These are phyloP conservation scores for Cephus rjabovi DNA, from an alignment of 2,888 invertebrate genomes.

Conservation along the genomic window DNA sequence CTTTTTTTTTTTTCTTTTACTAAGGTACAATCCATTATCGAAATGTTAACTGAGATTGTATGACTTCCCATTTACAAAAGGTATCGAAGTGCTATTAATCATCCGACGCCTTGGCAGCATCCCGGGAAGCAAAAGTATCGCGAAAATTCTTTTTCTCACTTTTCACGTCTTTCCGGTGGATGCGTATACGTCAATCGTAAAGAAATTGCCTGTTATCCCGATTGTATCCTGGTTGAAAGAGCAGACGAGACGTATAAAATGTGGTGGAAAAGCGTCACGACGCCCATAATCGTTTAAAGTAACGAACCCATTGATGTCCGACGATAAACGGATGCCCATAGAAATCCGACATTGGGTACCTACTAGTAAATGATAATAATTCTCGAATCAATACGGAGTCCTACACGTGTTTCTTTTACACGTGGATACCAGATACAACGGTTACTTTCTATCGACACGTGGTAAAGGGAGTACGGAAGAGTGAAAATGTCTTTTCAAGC, in stretches of 20 bases:
- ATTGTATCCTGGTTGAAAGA: background rate
- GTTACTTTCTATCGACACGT: background rate
- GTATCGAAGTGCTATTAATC: background rate
- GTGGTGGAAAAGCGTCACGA: background rate
- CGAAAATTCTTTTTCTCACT: no score
- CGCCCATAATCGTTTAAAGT: background rate
- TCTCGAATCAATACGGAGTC: background rate
- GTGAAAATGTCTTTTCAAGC: background rate
- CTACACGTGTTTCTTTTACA: background rate
- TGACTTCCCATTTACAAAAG: background rate
- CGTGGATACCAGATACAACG: background rate
- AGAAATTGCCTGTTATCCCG: background rate
- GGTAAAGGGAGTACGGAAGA: background rate
- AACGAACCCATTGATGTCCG: background rate
- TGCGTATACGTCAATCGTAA: background rate
- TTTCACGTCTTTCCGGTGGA: background rate
- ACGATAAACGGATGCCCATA: background rate
- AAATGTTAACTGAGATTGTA: background rate
- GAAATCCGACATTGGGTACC: background rate
- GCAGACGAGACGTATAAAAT: background rate
- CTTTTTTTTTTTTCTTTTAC: background rate
- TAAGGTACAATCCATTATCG: background rate
- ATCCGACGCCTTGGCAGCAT: background rate
- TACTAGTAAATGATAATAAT: background rate
- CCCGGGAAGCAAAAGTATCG: no score